These are phyloP conservation scores for Temnothorax curvispinosus DNA, from an alignment of 1,140 invertebrate species.

Conservation along the genomic window DNA sequence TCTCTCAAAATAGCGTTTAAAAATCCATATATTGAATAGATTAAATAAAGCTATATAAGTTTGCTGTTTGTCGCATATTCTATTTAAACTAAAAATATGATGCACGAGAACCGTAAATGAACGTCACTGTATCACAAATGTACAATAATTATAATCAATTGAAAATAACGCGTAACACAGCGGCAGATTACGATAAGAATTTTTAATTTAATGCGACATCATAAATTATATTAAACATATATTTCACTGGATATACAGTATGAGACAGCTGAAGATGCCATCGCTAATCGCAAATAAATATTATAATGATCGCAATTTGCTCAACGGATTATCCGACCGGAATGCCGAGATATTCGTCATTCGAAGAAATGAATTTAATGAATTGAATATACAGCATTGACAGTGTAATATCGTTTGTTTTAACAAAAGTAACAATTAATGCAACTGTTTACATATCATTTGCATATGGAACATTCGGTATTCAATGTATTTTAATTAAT, in stretches of 20 bases:
- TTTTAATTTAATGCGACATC: conserved; percentile 25
- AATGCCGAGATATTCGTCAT: conserved; percentile 48
- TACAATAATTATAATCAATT: conserved; percentile 36
- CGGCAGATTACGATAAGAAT: conserved; percentile 15
- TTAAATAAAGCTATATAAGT: background rate
- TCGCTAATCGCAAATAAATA: conserved; percentile 49
- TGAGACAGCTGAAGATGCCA: conserved; percentile 31
- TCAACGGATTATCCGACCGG: conserved; percentile 26
- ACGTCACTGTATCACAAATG: background rate
- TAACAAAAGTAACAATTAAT: conserved; percentile 58
- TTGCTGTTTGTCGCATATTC: background rate
- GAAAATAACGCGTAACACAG: background rate
- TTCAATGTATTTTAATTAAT: conserved; percentile 56
- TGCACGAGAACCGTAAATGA: background rate
- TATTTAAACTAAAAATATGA: background rate
- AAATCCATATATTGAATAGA: conserved; percentile 1
- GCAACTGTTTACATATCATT: conserved; percentile 56
- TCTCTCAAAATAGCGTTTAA: background rate
- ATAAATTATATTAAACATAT: conserved; percentile 26
- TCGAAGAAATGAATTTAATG: conserved; percentile 50
- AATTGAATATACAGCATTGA: conserved; percentile 18
- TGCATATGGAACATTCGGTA: conserved; percentile 35
- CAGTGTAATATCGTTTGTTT: conserved; percentile 47
- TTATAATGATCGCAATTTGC: conserved; percentile 47
- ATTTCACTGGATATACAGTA: background rate